These are phyloP conservation scores for Caradrina kadenii DNA, from an alignment of 2,888 invertebrate genomes.

Conservation along the genomic window DNA sequence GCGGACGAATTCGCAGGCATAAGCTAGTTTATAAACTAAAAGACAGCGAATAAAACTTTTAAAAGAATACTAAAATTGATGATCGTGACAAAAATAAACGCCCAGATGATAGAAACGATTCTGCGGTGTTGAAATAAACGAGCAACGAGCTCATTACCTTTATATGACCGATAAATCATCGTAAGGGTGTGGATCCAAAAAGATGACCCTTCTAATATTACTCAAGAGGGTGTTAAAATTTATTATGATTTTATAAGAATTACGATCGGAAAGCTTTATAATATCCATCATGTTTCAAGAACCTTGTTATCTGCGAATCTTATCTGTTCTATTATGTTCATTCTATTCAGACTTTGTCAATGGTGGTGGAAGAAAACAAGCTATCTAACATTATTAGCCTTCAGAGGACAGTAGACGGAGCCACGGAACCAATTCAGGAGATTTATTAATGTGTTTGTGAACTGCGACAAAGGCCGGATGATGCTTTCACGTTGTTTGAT, in stretches of 20 bases:
- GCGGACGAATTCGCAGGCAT: too few species aligned
- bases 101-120: constrained; percentile 27
- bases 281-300: constrained; percentile 37
- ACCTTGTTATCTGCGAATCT: constrained; percentile 36
- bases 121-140: constrained; percentile 30
- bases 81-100: constrained; percentile 28
- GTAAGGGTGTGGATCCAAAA: constrained; percentile 59
- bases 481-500: constrained; percentile 67
- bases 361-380: constrained; percentile 68
- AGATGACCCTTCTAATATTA: constrained; percentile 65
- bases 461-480: constrained; percentile 65
- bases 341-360: constrained; percentile 35
- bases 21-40: neutral
- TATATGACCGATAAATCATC: constrained; percentile 67
- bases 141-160: constrained; percentile 63
- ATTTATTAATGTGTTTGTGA: constrained; percentile 82
- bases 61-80: constrained; percentile 27
- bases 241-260: constrained; percentile 65
- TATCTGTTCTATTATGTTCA: constrained; percentile 36
- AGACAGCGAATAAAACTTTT: constrained; percentile 33
- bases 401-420: constrained; percentile 58
- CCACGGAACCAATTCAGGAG: constrained; percentile 72
- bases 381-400: constrained; percentile 61
- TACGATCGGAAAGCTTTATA: constrained; percentile 56
- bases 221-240: constrained; percentile 66